phyloP scores from a whole-genome alignment of 2,113 vertebrate genomes.

The Tragelaphus strepsiceros region DNA sequence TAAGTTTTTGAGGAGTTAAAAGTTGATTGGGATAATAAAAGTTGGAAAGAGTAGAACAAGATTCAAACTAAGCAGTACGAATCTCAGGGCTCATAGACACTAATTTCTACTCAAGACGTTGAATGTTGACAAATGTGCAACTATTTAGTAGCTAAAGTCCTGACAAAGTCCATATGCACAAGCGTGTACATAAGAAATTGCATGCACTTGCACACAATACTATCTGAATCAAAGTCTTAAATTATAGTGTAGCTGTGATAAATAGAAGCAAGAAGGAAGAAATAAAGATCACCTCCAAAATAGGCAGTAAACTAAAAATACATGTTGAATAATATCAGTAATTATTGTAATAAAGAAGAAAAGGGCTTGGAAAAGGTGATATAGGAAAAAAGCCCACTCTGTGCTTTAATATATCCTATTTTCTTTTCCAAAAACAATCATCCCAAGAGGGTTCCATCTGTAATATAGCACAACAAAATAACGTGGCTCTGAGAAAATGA shows the following conservation, averaged over 20 bases:
- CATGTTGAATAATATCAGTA: not conserved
- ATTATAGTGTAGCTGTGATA: not conserved
- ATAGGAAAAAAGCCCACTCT: not conserved
- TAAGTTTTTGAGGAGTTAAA: not conserved
- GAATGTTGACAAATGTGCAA: not conserved
- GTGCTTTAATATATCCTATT: constrained; percentile 32
- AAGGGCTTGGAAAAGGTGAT: not conserved
- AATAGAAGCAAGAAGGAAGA: not conserved
- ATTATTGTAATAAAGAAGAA: constrained; percentile 40
- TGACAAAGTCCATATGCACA: not conserved
- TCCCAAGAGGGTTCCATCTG: constrained; percentile 46
- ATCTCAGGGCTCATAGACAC: not conserved
- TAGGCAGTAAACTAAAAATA: constrained; percentile 28
- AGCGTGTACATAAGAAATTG: not conserved
- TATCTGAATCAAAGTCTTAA: not conserved
- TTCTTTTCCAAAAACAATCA: constrained; percentile 56
- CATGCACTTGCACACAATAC: not conserved
- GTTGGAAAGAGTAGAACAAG: not conserved
- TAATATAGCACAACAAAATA: constrained; percentile 38
- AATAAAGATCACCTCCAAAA: not conserved
- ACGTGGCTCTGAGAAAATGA: constrained; percentile 27
- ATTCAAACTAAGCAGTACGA: not conserved
- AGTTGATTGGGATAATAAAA: not conserved
- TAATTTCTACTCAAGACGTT: not conserved
- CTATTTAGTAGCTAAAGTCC: not conserved